Percentiles rank a stretch among this genome's conserved stretches.
These are phyloP conservation scores for Pectinophora gossypiella DNA, from an alignment of 1,140 invertebrate genomes.

Conservation along the genomic window DNA sequence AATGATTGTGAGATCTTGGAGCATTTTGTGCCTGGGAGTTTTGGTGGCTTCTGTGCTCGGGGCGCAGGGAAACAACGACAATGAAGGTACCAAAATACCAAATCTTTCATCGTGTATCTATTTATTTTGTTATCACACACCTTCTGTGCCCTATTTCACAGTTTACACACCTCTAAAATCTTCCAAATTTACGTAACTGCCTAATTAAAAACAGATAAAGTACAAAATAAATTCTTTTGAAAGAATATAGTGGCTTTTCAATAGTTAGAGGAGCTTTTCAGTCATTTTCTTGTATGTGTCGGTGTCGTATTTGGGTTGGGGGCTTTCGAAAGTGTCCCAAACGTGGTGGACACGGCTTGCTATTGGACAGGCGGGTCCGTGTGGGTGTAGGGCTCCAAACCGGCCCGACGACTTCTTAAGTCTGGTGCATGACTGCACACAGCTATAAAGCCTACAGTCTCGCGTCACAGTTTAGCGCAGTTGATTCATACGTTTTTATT, in stretches of 20 bases:
- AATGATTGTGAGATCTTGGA: slow-evolving; percentile 72
- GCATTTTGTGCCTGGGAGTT: slow-evolving; percentile 65
- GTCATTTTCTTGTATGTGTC: no score
- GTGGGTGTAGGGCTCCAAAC: slow-evolving; percentile 25
- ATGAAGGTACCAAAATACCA: slow-evolving; percentile 53
- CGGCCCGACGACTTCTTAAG: slow-evolving; percentile 33
- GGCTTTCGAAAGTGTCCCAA: slow-evolving; percentile 11
- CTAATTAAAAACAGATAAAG: no score
- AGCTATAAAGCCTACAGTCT: background rate
- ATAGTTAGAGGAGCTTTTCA: background rate
- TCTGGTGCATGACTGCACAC: slow-evolving; percentile 2
- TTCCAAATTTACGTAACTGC: no score
- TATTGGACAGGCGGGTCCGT: background rate
- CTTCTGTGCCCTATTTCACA: no score
- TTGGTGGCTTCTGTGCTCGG: slow-evolving; percentile 59
- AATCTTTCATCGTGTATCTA: slow-evolving; percentile 32
- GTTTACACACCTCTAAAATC: no score
- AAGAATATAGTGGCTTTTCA: no score
- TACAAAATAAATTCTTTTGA: no score
- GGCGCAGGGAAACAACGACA: slow-evolving; percentile 65
- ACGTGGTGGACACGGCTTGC: slow-evolving; percentile 4
- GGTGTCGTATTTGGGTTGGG: background rate
- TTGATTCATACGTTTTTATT: slow-evolving; percentile 25
- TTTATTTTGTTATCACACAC: slow-evolving; percentile 41
- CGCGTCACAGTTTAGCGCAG: slow-evolving; percentile 26